These are phyloP conservation scores for Epirrita christyi DNA, from an alignment of 2,888 invertebrate species.

Conservation along the genomic window DNA sequence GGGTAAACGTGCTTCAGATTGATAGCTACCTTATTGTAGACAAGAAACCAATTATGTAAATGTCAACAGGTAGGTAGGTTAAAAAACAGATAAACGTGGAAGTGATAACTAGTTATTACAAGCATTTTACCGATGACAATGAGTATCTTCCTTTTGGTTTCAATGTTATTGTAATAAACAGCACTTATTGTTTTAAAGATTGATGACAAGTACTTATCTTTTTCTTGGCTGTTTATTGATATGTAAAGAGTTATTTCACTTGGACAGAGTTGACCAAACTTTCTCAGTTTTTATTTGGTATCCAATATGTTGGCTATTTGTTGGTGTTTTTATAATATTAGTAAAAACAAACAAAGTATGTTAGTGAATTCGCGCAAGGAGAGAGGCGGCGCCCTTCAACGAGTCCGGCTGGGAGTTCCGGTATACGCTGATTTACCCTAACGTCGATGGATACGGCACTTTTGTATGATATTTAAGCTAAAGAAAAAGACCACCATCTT, in stretches of 20 bases:
- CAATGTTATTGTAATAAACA: no score
- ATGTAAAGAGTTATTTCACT: no score
- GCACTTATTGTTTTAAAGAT: no score
- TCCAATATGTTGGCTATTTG: no score
- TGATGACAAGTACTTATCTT: no score
- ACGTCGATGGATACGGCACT: slow-evolving; percentile 9
- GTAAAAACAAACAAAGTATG: slow-evolving; percentile 15
- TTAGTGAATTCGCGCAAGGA: slow-evolving; percentile 31
- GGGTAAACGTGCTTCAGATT: neutral
- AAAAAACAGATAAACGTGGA: neutral
- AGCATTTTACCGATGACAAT: neutral
- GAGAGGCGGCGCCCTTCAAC: slow-evolving; percentile 49
- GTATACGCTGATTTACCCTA: slow-evolving; percentile 28
- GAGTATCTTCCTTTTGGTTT: neutral
- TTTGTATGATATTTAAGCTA: neutral
- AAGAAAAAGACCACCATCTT: neutral
- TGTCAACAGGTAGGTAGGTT: neutral
- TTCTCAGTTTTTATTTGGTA: no score
- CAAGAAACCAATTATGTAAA: neutral
- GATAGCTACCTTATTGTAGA: neutral
- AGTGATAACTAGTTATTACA: neutral
- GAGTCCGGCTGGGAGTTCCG: slow-evolving; percentile 49
- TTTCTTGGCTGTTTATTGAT: no score
- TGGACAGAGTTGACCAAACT: no score
- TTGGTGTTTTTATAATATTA: neutral